Evolutionary conservation across 2,113 vertebrate species (phyloP).

Genomic region (Mesocricetus auratus): DNA sequence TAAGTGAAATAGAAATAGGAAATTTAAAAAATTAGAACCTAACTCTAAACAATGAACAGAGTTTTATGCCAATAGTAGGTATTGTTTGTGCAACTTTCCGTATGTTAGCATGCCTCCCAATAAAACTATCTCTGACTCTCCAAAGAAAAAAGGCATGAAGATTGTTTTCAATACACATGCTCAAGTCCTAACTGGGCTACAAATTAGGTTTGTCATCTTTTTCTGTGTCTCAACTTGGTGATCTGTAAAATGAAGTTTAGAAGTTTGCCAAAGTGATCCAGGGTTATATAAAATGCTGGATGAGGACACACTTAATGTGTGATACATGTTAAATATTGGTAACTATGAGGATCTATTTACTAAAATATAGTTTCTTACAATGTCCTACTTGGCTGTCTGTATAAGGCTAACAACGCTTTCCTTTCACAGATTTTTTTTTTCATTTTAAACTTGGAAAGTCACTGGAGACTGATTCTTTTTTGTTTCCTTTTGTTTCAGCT

Average conservation of each 20-base stretch:
- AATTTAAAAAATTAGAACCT: background rate
- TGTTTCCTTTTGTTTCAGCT: constrained; percentile 72
- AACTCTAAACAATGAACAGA: background rate
- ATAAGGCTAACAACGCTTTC: constrained; percentile 36
- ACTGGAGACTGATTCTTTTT: constrained; percentile 62
- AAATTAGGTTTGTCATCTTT: constrained; percentile 20
- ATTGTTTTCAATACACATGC: background rate
- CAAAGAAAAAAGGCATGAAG: background rate
- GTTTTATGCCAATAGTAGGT: background rate
- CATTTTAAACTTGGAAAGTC: constrained; percentile 67
- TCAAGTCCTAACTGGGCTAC: background rate
- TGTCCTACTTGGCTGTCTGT: background rate
- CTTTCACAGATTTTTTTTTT: constrained; percentile 11
- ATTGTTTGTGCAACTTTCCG: background rate
- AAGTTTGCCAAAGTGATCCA: background rate
- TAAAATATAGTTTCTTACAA: constrained; percentile 32
- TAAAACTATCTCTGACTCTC: background rate
- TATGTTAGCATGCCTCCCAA: background rate
- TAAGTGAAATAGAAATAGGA: background rate
- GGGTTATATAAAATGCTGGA: background rate
- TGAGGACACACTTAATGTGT: background rate
- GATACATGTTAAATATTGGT: constrained; percentile 15
- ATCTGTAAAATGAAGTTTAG: background rate
- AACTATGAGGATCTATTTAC: constrained; percentile 43
- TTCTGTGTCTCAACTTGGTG: background rate